Percentiles rank a stretch among this genome's conserved stretches.
Evolutionary conservation across 2,888 invertebrate genomes (phyloP).

Genomic region (Tethea ocularis): DNA sequence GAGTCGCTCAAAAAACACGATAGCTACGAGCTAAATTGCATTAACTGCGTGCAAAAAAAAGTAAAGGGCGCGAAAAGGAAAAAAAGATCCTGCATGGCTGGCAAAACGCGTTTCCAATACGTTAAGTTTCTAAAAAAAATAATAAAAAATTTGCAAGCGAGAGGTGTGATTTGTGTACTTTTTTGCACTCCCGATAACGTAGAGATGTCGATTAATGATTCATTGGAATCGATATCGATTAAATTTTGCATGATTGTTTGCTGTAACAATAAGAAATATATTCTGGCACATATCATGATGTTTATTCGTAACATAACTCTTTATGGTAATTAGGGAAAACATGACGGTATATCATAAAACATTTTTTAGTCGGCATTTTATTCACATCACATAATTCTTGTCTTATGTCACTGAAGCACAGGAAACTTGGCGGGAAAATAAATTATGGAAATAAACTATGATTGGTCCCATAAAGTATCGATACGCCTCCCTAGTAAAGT

Average conservation of each 20-base stretch:
- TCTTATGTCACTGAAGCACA: neutral
- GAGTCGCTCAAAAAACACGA: conserved; percentile 28
- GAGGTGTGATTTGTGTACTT: conserved; percentile 79
- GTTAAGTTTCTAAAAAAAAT: conserved; percentile 47
- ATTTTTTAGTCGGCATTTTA: too few species aligned
- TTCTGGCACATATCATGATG: neutral
- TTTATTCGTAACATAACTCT: neutral
- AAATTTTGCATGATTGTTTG: conserved; percentile 17
- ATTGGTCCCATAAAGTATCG: neutral
- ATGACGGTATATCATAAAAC: too few species aligned
- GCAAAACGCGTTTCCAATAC: conserved; percentile 64
- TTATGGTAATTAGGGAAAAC: too few species aligned
- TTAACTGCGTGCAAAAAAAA: conserved; percentile 48
- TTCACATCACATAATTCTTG: neutral
- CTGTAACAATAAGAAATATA: too few species aligned
- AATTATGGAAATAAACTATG: neutral
- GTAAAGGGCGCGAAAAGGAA: conserved; percentile 44
- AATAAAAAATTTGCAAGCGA: conserved; percentile 54
- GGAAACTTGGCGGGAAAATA: neutral
- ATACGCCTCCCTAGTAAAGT: conserved; percentile 1
- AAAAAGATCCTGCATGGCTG: conserved; percentile 38
- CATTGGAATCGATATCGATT: conserved; percentile 63
- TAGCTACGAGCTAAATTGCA: conserved; percentile 53
- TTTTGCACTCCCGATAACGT: conserved; percentile 70
- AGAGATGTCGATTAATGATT: conserved; percentile 64